Evolutionary conservation across 2,113 vertebrate genomes (phyloP).

Genomic region (Smithornis capensis): DNA sequence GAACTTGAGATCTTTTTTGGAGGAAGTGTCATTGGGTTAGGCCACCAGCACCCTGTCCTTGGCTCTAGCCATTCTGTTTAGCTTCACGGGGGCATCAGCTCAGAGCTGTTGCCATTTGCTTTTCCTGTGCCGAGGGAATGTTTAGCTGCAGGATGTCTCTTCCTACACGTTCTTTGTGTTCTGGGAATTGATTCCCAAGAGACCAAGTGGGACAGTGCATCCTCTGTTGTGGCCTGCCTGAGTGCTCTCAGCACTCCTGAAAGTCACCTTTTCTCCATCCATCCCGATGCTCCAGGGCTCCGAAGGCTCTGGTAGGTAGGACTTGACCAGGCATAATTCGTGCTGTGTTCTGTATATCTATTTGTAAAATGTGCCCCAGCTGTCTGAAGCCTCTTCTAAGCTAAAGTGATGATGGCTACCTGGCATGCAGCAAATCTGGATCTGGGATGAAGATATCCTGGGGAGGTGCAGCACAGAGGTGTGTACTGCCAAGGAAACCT

Average conservation of each 20-base stretch:
- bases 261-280: not conserved
- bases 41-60: not conserved
- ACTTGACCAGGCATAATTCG: not conserved
- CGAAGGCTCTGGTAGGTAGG: accelerated
- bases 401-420: not conserved
- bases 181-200: not conserved
- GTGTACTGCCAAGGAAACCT: not conserved
- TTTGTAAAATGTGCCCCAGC: not conserved
- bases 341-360: accelerated
- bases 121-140: not conserved
- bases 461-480: not conserved
- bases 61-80: not conserved
- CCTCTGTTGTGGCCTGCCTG: not conserved
- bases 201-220: not conserved
- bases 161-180: accelerated
- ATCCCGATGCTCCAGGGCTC: not conserved
- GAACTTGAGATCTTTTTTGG: not conserved
- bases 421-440: not conserved
- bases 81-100: not conserved
- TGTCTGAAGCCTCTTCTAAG: not conserved
- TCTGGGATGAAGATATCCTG: not conserved
- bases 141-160: not conserved
- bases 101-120: not conserved
- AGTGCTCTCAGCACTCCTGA: not conserved
- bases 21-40: not conserved